phyloP scores from a whole-genome alignment of 2,113 vertebrate species.

The Ptyas mucosa region DNA sequence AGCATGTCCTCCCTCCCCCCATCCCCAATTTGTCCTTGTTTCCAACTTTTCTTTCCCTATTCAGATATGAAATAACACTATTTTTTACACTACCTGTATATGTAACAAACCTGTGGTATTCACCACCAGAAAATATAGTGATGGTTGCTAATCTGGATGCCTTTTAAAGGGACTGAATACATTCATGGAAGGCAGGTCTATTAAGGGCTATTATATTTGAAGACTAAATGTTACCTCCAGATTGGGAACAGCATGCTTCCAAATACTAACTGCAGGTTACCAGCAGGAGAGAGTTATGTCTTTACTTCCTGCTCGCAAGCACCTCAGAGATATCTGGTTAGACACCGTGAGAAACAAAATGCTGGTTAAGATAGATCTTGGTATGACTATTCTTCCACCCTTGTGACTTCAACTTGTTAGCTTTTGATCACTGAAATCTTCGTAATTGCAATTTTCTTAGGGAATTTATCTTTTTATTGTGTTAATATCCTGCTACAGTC shows the following conservation, averaged over 20 bases:
- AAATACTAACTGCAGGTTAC: neutral
- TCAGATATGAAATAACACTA: neutral
- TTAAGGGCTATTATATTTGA: neutral
- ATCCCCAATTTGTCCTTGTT: neutral
- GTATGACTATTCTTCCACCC: neutral
- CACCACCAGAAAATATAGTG: neutral
- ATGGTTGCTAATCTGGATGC: neutral
- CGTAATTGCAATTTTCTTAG: neutral
- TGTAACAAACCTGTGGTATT: neutral
- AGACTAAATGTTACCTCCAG: neutral
- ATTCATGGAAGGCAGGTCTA: neutral
- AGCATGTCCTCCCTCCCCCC: neutral
- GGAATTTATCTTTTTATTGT: neutral
- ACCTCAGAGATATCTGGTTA: neutral
- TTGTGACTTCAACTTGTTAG: neutral
- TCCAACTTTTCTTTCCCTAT: neutral
- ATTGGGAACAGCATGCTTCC: neutral
- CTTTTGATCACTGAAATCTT: neutral
- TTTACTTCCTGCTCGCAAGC: neutral
- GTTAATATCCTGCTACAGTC: neutral
- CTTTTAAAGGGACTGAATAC: neutral
- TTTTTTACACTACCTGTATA: neutral
- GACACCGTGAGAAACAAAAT: neutral
- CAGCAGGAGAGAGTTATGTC: neutral
- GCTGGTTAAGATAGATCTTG: neutral